A percentile compares a stretch with the other conserved stretches of the same genome.
These are phyloP conservation scores for Zaprionus davidi DNA, from an alignment of 1,140 invertebrate species.

Conservation along the genomic window DNA sequence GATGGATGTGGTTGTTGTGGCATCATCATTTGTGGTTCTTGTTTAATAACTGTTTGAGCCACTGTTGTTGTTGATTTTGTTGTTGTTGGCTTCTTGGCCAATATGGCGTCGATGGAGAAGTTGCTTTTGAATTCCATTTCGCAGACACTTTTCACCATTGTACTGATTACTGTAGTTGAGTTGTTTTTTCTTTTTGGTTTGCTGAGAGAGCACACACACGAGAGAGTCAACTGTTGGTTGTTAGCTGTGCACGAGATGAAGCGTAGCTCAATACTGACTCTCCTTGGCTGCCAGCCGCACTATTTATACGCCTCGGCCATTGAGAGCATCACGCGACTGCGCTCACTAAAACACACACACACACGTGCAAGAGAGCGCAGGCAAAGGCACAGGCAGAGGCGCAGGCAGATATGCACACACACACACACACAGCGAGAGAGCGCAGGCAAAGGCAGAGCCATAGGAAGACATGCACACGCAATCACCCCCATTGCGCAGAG, in stretches of 20 bases:
- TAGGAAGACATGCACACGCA: constrained; percentile 4
- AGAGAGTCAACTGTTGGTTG: constrained; percentile 36
- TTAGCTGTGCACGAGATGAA: constrained; percentile 48
- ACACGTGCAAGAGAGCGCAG: not conserved
- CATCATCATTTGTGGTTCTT: constrained; percentile 38
- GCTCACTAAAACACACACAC: constrained; percentile 36
- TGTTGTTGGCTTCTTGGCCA: constrained; percentile 85
- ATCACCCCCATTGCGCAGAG: constrained; percentile 19
- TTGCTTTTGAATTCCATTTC: constrained; percentile 85
- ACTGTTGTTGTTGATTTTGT: constrained; percentile 6
- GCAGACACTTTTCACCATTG: constrained; percentile 77
- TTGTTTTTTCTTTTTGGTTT: not conserved
- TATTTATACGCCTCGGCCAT: constrained; percentile 66
- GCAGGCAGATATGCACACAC: constrained; percentile 5
- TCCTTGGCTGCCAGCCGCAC: constrained; percentile 42
- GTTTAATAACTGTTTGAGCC: constrained; percentile 48
- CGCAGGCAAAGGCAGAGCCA: constrained; percentile 11
- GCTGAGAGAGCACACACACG: constrained; percentile 41
- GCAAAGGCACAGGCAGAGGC: not conserved
- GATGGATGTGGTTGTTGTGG: constrained; percentile 44
- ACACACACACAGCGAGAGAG: constrained; percentile 6
- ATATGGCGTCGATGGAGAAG: constrained; percentile 90
- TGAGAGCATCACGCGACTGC: constrained; percentile 23
- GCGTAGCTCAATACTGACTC: constrained; percentile 70
- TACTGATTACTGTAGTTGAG: constrained; percentile 16